Base-by-base conservation (phyloP, 2,113 vertebrate genomes). In the Fukomys damarensis region DNA sequence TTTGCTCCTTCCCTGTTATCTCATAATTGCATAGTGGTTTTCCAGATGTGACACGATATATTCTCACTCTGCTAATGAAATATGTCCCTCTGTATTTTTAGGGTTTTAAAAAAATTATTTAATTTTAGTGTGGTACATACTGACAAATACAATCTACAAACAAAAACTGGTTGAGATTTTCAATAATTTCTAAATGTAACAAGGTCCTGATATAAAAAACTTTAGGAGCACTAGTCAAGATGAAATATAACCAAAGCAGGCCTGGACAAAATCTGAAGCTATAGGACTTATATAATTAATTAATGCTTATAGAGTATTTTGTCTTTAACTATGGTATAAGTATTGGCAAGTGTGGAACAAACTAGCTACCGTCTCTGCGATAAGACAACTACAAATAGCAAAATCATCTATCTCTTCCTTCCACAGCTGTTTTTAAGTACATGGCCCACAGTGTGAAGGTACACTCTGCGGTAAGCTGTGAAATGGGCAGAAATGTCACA, bases 1-100 rank as follows among this genome's bases (percentile, higher is more conserved):
- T 30, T 30, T 82, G 28, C 38, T 43, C 32, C 74, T 85, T 35
- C 10, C 22, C 38, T 49, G 14, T 86, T 46, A 56, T 70, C 43
- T 95, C 22, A 49, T 43, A 65, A 63, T 38, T 59, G 28, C 85
- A 65, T 2, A 77, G 41, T 2, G 66, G 54, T 79, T 93, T 96
- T 95, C 54, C 41, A 43, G 49, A 28, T 84, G 1, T 61, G 56
- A 20, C 6, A 9, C 35, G 26, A 74, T 46, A 12, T 54, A 38
- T 35, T 93, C 58, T 65, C 41, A 92, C 0, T 14, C 0, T 14
- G 59, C 26, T 58, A 79, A 54, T 63, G 17, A 17, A 86, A 32
- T 66, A 56, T 61, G 7, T 52, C 20, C 46, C 76, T 91, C 10
- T 63, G 12, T 72, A 76, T 89, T 81, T 24, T 70, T 10, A 32